These are phyloP conservation scores for Opisthocomus hoazin DNA, from an alignment of 2,113 vertebrate species.

Conservation along the genomic window DNA sequence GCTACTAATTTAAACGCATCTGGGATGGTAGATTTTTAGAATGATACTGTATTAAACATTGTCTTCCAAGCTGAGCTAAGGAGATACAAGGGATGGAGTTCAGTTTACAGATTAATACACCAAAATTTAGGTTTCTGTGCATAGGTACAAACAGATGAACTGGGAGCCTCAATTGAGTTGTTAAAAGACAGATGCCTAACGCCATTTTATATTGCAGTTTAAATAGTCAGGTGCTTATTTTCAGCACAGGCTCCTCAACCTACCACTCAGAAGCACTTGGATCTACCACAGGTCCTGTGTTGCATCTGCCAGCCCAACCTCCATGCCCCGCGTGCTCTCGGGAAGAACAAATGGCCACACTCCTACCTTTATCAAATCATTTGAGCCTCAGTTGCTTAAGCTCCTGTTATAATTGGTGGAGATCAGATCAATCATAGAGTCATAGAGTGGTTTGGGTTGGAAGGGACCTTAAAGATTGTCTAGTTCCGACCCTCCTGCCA, in stretches of 20 bases:
- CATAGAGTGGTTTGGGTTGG: too few species aligned
- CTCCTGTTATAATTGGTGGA: not conserved
- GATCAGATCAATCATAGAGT: too few species aligned
- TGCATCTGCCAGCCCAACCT: not conserved
- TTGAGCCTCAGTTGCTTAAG: not conserved
- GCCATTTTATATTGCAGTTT: not conserved
- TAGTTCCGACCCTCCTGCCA: too few species aligned
- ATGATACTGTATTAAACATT: rapidly evolving
- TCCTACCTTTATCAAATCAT: not conserved
- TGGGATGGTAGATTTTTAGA: not conserved
- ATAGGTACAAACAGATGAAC: not conserved
- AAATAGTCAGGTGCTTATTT: not conserved
- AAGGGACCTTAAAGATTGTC: too few species aligned
- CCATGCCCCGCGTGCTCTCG: not conserved
- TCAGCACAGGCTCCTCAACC: not conserved
- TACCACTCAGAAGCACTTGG: not conserved
- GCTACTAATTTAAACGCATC: not conserved
- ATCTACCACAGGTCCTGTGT: not conserved
- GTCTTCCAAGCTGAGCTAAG: not conserved
- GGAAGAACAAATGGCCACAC: not conserved
- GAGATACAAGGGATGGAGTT: not conserved
- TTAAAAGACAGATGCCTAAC: not conserved
- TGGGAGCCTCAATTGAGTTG: not conserved
- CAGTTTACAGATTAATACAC: not conserved
- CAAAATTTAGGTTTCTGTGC: not conserved